Evolutionary conservation across 2,888 invertebrate species (phyloP).

Genomic region (Hylaea fasciaria): DNA sequence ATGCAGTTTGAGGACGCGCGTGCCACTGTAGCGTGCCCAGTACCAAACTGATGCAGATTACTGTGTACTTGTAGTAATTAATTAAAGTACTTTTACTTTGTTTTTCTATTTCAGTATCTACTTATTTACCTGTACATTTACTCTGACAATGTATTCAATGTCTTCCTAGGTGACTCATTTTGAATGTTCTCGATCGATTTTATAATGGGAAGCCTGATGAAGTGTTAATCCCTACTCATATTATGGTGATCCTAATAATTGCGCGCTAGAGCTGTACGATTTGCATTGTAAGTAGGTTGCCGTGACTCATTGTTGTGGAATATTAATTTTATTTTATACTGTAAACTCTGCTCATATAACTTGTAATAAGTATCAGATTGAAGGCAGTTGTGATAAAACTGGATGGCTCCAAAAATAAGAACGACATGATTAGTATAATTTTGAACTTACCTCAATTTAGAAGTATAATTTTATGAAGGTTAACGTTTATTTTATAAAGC

Average conservation of each 20-base stretch:
- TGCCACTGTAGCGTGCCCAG: neutral
- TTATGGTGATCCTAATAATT: constrained; percentile 35
- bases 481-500: too few species aligned
- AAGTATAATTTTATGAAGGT: too few species aligned
- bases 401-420: too few species aligned
- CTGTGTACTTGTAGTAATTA: too few species aligned
- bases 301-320: constrained; percentile 56
- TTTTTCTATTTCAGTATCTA: too few species aligned
- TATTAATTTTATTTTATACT: constrained; percentile 50
- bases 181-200: neutral
- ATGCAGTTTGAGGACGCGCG: constrained; percentile 33
- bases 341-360: too few species aligned
- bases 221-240: neutral
- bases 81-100: too few species aligned
- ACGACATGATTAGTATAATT: too few species aligned
- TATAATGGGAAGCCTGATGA: neutral
- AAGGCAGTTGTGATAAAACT: neutral
- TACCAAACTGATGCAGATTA: too few species aligned
- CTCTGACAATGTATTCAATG: neutral
- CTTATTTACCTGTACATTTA: too few species aligned
- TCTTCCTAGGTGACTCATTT: neutral
- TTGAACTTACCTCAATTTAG: too few species aligned
- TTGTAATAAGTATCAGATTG: neutral
- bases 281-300: constrained; percentile 35
- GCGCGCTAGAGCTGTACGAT: constrained; percentile 45